Percentiles rank a stretch among this genome's conserved stretches.
Evolutionary conservation across 2,888 invertebrate genomes (phyloP).

Genomic region (Callyntrura guangdongensis): DNA sequence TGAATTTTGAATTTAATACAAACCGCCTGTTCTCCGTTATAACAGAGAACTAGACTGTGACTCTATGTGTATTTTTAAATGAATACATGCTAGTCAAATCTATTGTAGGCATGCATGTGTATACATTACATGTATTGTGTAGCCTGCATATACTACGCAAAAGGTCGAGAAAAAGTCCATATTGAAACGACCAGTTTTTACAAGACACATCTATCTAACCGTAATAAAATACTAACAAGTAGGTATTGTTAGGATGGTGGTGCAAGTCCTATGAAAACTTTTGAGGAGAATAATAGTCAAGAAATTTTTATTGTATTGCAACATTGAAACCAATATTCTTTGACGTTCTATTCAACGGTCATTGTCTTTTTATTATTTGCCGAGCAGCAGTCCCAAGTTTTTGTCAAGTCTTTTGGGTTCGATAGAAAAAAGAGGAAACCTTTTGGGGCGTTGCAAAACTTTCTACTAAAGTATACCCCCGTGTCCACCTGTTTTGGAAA

Average conservation of each 20-base stretch:
- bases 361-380: slow-evolving; percentile 30
- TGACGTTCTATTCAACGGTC: slow-evolving; percentile 21
- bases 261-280: background rate
- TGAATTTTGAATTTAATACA: slow-evolving; percentile 52
- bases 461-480: slow-evolving; percentile 21
- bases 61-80: background rate
- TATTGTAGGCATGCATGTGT: background rate
- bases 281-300: background rate
- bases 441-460: slow-evolving; percentile 27
- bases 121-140: background rate
- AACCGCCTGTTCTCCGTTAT: background rate
- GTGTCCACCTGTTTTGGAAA: slow-evolving; percentile 57
- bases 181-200: background rate
- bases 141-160: background rate
- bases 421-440: slow-evolving; percentile 6
- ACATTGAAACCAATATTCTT: slow-evolving; percentile 45
- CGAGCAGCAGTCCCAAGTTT: background rate
- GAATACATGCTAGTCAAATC: background rate
- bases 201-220: background rate
- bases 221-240: background rate
- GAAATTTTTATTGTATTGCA: slow-evolving; percentile 48
- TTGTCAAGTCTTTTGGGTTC: background rate
- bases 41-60: background rate
- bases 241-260: background rate
- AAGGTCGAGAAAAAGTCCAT: background rate